Evolutionary conservation across 2,888 invertebrate species (phyloP).

Genomic region (Melanophora roralis): DNA sequence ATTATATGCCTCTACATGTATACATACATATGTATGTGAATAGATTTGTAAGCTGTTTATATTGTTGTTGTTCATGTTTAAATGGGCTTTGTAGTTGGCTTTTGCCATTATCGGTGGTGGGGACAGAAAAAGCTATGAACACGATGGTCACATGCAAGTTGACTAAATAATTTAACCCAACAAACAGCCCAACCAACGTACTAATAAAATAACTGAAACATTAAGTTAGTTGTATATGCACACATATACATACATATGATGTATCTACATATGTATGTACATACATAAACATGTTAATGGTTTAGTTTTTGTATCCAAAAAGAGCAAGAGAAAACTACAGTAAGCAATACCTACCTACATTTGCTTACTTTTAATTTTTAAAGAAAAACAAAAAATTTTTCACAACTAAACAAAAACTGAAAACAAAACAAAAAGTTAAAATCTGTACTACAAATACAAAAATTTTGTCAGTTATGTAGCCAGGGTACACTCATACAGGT

Average conservation of each 20-base stretch:
- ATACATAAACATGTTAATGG: background rate
- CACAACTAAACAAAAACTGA: background rate
- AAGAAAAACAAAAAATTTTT: background rate
- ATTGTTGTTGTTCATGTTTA: slow-evolving; percentile 13
- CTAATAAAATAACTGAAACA: slow-evolving; percentile 10
- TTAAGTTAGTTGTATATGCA: background rate
- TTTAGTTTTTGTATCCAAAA: background rate
- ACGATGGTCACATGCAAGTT: slow-evolving; percentile 49
- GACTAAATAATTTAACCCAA: slow-evolving; percentile 16
- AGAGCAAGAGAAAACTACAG: background rate
- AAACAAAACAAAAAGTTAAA: background rate
- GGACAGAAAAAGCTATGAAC: slow-evolving; percentile 22
- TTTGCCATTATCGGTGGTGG: slow-evolving; percentile 5
- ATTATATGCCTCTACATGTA: background rate
- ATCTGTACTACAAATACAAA: background rate
- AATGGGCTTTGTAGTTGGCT: slow-evolving; percentile 12
- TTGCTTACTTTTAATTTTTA: background rate
- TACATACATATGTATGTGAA: background rate
- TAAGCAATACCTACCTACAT: background rate
- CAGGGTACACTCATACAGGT: too few relatives aligned
- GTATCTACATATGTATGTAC: background rate
- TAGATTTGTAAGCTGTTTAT: slow-evolving; percentile 1
- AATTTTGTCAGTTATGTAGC: too few relatives aligned
- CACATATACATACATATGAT: background rate
- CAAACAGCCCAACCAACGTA: slow-evolving; percentile 5